Evolutionary conservation across 2,113 vertebrate species (phyloP).

Genomic region (Gymnocephalus cernua): DNA sequence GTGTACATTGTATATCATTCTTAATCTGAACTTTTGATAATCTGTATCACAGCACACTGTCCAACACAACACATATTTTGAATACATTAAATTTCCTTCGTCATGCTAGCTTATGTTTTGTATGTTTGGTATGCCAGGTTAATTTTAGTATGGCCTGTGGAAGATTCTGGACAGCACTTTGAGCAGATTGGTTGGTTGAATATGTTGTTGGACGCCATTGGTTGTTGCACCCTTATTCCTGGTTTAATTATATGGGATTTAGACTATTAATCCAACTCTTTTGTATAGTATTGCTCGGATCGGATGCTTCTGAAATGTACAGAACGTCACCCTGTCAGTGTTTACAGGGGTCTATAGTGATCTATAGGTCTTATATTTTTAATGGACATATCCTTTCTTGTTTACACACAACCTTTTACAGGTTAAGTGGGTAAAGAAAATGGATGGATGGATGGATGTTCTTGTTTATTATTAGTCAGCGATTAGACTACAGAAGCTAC

Average conservation of each 20-base stretch:
- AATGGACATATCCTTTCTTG: conserved; percentile 32
- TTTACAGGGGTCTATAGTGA: not conserved
- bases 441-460: conserved; percentile 31
- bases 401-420: conserved; percentile 40
- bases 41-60: not conserved
- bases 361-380: conserved; percentile 26
- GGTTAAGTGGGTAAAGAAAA: conserved; percentile 29
- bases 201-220: not conserved
- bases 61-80: too few relatives aligned
- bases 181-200: too few relatives aligned
- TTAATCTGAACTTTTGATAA: not conserved
- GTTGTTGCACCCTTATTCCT: not conserved
- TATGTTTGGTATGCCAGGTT: too few relatives aligned
- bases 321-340: not conserved
- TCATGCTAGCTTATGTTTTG: not conserved
- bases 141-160: not conserved
- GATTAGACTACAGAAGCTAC: conserved; percentile 27
- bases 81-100: not conserved
- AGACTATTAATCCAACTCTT: not conserved
- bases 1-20: not conserved
- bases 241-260: not conserved
- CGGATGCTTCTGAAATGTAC: not conserved
- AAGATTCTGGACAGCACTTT: not conserved
- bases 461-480: conserved; percentile 57
- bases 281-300: not conserved